Conservation (phyloP, 2,888 invertebrate species). For the Agrochola lychnidis region DNA sequence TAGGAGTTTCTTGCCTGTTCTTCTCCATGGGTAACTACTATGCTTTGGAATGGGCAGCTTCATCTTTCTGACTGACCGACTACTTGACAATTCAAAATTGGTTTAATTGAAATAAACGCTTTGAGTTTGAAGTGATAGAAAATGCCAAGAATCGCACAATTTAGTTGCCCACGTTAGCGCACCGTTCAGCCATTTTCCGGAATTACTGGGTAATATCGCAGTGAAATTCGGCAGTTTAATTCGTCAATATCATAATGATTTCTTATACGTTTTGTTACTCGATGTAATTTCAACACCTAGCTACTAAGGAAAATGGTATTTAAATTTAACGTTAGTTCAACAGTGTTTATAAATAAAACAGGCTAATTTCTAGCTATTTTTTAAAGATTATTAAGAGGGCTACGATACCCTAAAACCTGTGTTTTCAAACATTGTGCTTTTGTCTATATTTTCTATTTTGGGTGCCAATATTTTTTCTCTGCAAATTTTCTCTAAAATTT, state of each 20-base stretch:
- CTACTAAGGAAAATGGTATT: conserved; percentile 1
- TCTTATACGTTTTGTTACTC: background rate
- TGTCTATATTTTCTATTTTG: conserved; percentile 31
- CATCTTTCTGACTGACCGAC: no score
- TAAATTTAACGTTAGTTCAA: conserved; percentile 12
- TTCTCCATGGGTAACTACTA: no score
- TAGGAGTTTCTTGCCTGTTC: background rate
- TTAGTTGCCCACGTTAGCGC: background rate
- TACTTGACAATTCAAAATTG: no score
- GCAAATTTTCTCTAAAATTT: background rate
- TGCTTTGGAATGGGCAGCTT: no score
- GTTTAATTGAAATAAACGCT: no score
- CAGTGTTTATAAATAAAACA: conserved; percentile 23
- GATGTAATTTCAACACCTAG: background rate
- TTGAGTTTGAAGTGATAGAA: no score
- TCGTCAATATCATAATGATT: background rate
- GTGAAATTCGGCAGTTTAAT: background rate
- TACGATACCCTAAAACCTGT: conserved; percentile 1
- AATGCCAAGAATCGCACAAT: background rate
- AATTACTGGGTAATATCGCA: background rate
- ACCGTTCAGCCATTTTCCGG: background rate
- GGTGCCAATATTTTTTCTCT: conserved; percentile 33
- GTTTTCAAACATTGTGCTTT: conserved; percentile 34
- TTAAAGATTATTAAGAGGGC: conserved; percentile 4
- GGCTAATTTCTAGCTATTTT: conserved; percentile 30